These are phyloP conservation scores for Haemorhous mexicanus DNA, from an alignment of 2,113 vertebrate species.

Conservation along the genomic window DNA sequence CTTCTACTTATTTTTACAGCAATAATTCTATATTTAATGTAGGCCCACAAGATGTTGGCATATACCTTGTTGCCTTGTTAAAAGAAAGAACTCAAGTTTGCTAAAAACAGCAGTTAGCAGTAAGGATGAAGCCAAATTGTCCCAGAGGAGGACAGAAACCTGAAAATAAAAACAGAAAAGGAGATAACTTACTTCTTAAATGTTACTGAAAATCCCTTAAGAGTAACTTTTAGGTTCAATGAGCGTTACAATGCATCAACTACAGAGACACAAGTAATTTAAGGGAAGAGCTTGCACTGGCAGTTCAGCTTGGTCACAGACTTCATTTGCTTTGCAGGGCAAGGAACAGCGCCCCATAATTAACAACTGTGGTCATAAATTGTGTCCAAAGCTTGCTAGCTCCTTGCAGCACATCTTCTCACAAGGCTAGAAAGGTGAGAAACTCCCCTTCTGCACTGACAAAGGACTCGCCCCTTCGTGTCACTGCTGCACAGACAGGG, in stretches of 20 bases:
- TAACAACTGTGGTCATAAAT: not conserved
- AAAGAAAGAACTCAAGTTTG: not conserved
- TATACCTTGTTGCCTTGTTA: not conserved
- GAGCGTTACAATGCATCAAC: not conserved
- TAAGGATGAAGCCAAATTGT: not conserved
- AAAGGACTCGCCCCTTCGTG: not conserved
- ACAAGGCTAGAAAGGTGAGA: not conserved
- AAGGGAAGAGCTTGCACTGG: not conserved
- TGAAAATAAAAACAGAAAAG: not conserved
- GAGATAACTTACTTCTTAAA: not conserved
- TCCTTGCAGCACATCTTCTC: not conserved
- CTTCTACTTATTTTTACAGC: not conserved
- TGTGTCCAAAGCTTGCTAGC: not conserved
- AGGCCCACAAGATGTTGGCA: not conserved
- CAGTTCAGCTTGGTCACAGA: not conserved
- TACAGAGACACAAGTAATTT: not conserved
- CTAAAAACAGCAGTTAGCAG: not conserved
- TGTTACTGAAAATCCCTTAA: not conserved
- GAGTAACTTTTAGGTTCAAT: not conserved
- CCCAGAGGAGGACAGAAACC: not conserved
- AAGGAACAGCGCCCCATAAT: not conserved
- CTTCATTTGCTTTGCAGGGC: not conserved
- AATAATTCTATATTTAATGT: not conserved
- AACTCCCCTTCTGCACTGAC: not conserved
- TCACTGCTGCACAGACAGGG: fast-evolving